These are phyloP conservation scores for Corvus cornix DNA, from an alignment of 2,113 vertebrate species.

Conservation along the genomic window DNA sequence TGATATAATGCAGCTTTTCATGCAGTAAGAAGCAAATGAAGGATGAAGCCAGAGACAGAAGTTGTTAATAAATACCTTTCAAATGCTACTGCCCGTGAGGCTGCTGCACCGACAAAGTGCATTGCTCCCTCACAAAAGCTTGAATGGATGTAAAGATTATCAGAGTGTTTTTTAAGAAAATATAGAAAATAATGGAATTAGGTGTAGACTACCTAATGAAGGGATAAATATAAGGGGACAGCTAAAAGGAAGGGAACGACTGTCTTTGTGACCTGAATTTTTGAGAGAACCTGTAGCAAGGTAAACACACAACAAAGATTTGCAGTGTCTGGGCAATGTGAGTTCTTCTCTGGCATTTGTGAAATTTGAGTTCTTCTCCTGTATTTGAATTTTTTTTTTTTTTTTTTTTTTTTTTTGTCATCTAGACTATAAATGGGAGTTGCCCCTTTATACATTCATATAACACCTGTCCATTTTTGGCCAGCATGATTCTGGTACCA, in stretches of 20 bases:
- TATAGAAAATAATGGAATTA: background rate
- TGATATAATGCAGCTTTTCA: background rate
- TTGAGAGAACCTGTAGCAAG: background rate
- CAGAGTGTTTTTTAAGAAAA: background rate
- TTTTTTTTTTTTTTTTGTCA: background rate
- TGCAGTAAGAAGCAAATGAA: background rate
- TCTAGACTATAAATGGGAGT: background rate
- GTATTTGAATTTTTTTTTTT: background rate
- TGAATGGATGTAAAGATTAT: background rate
- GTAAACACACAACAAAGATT: background rate
- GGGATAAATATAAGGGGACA: background rate
- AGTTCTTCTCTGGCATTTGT: background rate
- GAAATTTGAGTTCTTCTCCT: background rate
- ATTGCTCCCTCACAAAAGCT: background rate
- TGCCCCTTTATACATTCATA: accelerated
- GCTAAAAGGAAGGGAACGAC: background rate
- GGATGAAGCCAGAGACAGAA: background rate
- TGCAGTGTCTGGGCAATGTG: background rate
- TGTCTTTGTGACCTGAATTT: background rate
- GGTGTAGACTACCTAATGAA: background rate
- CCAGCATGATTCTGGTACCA: background rate
- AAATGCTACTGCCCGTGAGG: background rate
- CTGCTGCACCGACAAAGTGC: background rate
- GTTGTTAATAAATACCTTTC: background rate
- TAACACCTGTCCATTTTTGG: background rate